Conservation (phyloP, 2,113 vertebrate species). For the Indri indri region DNA sequence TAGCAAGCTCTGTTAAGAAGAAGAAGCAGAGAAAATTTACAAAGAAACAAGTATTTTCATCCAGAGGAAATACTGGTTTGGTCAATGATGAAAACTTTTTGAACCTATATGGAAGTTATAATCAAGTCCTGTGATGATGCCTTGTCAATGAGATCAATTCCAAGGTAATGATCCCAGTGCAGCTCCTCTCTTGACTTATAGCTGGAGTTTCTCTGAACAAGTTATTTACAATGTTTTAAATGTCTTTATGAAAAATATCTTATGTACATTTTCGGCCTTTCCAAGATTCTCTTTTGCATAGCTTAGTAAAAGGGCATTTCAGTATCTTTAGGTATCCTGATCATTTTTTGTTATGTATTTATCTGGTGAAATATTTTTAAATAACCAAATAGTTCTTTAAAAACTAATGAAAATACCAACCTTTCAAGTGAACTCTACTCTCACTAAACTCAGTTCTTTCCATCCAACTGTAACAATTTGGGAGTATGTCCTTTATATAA, state of each 20-base stretch:
- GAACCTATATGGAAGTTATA: background rate
- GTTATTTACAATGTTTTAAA: constrained; percentile 21
- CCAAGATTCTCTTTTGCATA: background rate
- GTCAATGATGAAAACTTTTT: constrained; percentile 52
- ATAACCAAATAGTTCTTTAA: constrained; percentile 46
- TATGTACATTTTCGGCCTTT: background rate
- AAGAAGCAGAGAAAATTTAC: background rate
- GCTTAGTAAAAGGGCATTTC: constrained; percentile 13
- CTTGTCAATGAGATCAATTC: constrained; percentile 8
- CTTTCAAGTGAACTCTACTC: background rate
- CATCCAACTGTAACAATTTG: constrained; percentile 16
- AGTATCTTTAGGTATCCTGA: background rate
- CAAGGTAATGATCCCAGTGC: background rate
- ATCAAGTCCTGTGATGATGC: constrained; percentile 13
- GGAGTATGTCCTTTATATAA: constrained; percentile 14
- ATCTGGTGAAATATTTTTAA: constrained; percentile 40
- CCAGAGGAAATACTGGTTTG: constrained; percentile 5
- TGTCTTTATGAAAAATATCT: constrained; percentile 38
- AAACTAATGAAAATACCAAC: constrained; percentile 4
- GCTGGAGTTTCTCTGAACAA: background rate
- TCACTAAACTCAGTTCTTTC: constrained; percentile 58
- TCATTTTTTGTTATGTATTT: constrained; percentile 50
- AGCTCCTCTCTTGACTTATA: background rate
- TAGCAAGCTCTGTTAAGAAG: background rate
- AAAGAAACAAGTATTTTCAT: background rate